phyloP scores from a whole-genome alignment of 64 coral and sea anemone genomes.

The Pachyseris speciosa region DNA sequence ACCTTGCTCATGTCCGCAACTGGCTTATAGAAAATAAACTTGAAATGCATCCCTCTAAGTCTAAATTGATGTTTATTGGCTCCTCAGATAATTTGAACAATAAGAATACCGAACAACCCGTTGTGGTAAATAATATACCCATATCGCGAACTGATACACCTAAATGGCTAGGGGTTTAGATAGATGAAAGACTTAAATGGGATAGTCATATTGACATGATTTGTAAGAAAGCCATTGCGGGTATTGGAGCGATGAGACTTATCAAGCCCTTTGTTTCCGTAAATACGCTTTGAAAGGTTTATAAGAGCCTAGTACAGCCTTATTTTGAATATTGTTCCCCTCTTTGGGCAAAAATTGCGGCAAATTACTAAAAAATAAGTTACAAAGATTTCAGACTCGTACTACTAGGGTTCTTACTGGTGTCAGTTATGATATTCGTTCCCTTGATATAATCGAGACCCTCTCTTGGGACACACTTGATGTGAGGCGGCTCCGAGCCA shows the following conservation, averaged over 20 bases:
- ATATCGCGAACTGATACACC: not conserved
- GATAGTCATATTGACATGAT: conserved; percentile 6
- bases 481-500: not conserved
- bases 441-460: not conserved
- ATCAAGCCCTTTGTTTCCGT: not conserved
- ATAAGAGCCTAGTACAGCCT: not conserved
- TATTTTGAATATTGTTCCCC: conserved; percentile 18
- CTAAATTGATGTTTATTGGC: conserved; percentile 32
- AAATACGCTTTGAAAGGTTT: not conserved
- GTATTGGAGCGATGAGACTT: conserved; percentile 21
- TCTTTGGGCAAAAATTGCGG: not conserved
- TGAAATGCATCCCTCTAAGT: too few relatives aligned
- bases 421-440: conserved; percentile 26
- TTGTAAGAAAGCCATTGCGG: not conserved
- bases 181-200: conserved; percentile 29
- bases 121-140: not conserved
- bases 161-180: conserved; percentile 17
- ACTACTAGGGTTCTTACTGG: conserved; percentile 1
- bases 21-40: conserved; percentile 52
- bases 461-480: conserved; percentile 8
- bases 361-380: not conserved
- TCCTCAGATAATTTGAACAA: not conserved
- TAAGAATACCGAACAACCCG: not conserved
- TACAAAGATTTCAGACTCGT: conserved; percentile 35
- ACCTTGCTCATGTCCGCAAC: not conserved